Evolutionary conservation across 2,113 vertebrate species (phyloP).

Genomic region (Chaetura pelagica): DNA sequence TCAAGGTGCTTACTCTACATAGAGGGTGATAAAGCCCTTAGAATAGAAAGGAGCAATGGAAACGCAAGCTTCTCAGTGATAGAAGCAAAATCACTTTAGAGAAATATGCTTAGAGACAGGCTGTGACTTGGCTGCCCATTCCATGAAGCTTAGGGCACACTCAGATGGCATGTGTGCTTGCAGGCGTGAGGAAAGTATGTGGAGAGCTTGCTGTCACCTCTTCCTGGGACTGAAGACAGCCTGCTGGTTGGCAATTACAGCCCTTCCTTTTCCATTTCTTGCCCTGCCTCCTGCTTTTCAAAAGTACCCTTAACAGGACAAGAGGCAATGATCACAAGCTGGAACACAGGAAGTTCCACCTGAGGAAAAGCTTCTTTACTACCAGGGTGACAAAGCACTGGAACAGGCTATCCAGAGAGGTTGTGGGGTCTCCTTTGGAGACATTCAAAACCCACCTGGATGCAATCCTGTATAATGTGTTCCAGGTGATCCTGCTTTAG

Average conservation of each 20-base stretch:
- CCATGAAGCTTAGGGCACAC: neutral
- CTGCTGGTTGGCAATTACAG: neutral
- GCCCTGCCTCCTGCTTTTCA: neutral
- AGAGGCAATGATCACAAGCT: too few relatives aligned
- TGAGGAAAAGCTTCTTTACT: too few relatives aligned
- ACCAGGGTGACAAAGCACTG: too few relatives aligned
- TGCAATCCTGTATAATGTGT: too few relatives aligned
- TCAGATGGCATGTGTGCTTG: rapidly evolving
- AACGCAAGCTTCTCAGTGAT: neutral
- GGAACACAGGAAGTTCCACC: too few relatives aligned
- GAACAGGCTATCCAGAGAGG: too few relatives aligned
- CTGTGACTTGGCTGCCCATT: neutral
- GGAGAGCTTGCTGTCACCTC: neutral
- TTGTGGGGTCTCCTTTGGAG: too few relatives aligned
- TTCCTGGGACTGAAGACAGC: neutral
- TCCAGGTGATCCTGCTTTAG: too few relatives aligned
- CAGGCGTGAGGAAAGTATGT: neutral
- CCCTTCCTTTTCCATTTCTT: neutral
- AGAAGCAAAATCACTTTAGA: neutral
- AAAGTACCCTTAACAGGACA: too few relatives aligned
- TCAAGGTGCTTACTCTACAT: neutral
- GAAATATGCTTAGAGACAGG: rapidly evolving
- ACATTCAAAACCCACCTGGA: too few relatives aligned
- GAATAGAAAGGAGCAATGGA: neutral
- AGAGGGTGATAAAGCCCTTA: neutral